Base-by-base conservation (phyloP, 2,888 invertebrate genomes). In the Agrilus mali region DNA sequence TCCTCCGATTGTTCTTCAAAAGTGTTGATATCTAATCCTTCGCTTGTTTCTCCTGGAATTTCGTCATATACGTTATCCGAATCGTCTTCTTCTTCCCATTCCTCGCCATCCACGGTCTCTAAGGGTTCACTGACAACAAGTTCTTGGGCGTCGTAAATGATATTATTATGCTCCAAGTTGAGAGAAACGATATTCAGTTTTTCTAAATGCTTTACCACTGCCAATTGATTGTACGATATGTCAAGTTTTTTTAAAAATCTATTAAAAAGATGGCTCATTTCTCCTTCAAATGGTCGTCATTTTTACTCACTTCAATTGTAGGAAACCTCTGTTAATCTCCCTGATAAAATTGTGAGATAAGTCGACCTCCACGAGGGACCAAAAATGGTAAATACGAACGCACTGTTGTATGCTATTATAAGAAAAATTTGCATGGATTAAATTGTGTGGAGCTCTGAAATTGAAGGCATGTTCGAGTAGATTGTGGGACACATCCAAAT, bases 291-390 rank as follows among this genome's bases (percentile, higher is more conserved):
- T n/a, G n/a, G n/a, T n/a, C n/a, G n/a, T 16, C 4, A 12, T 7
- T 12, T n/a, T 10, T 8, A 32, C 14, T 17, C 13, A 40, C 15
- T 32, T 14, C 4, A 32, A 12, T 7, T 17, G 7, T 12, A 20
- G 10, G 20, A 36, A 20, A 14, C 31, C 27, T 27, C 10, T 27
- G 27, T 27, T 27, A 27, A 80, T 78, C 43, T 51, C 53, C 50
- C 68, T 70, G 42, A 80, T 77, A 39, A 69, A 66, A 57, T 80
- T 80, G 52, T 77, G 72, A 0, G 78, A 75, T 43, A 80, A 57
- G 62, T 79, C 72, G 43, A 80, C 64, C 40, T 71, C 61, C 1
- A 74, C 71, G 4, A 80, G 67, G 5, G 78, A 77, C 80, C 80
- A 80, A 58, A 78, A 78, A 15, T 59, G 57, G 10, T 61, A 66